Conservation (phyloP, 2,888 invertebrate species). For the Coronaproctus castanopsis region DNA sequence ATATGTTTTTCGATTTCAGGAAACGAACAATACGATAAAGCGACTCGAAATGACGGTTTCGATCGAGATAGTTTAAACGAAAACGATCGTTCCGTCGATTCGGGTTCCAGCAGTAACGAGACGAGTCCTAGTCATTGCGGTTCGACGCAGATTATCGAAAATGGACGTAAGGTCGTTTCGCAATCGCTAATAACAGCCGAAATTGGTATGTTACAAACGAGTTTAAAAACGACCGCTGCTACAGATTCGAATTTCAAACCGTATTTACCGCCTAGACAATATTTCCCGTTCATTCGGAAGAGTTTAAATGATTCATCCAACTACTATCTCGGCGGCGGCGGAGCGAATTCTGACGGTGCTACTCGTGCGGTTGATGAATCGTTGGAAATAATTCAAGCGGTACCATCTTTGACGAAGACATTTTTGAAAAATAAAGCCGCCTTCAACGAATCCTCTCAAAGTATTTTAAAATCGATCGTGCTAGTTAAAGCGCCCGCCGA, state of each 20-base stretch:
- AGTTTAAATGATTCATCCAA: not conserved
- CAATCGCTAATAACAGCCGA: not conserved
- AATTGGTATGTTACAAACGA: conserved; percentile 21
- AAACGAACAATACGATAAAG: not conserved
- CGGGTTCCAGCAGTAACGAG: not conserved
- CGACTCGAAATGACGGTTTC: not conserved
- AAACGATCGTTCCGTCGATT: not conserved
- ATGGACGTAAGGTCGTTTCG: not conserved
- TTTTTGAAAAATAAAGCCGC: conserved; percentile 5
- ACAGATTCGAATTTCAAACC: conserved; percentile 21
- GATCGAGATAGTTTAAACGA: not conserved
- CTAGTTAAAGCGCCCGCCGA: not conserved
- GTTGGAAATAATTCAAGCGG: too few species aligned
- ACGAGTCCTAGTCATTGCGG: not conserved
- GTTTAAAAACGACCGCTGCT: conserved; percentile 19
- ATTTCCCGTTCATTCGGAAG: conserved; percentile 9
- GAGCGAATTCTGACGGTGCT: not conserved
- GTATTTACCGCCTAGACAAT: conserved; percentile 10
- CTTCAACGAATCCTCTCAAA: not conserved
- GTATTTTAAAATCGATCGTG: not conserved
- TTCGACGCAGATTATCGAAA: not conserved
- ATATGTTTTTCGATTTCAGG: not conserved
- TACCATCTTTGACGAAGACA: conserved; percentile 6
- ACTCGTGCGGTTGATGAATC: not conserved
- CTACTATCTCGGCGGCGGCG: not conserved